Conservation (phyloP, 2,797 vertebrate genomes). For the Acanthornis magna region DNA sequence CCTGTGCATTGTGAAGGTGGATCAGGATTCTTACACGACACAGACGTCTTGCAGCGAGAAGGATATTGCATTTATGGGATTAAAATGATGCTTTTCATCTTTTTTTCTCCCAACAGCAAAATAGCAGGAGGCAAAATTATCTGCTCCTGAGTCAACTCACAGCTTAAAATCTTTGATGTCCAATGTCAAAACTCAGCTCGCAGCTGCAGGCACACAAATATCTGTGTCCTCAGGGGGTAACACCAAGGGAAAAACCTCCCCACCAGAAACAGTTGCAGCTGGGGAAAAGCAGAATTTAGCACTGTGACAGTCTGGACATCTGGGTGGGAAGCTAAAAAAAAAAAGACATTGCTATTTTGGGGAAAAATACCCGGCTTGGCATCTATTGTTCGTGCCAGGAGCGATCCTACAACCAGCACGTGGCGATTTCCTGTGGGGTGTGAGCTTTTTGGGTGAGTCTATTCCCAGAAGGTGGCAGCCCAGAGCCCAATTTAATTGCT, state of each 20-base stretch:
- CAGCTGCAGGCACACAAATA: not conserved
- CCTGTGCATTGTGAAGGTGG: not conserved
- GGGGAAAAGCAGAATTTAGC: not conserved
- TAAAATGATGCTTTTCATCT: not conserved
- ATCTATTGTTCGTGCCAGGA: slow-evolving; percentile 7
- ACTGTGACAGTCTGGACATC: slow-evolving; percentile 31
- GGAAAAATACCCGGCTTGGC: not conserved
- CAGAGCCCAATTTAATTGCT: slow-evolving; percentile 51
- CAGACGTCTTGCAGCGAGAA: not conserved
- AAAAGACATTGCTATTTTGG: not conserved
- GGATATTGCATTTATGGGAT: slow-evolving; percentile 15
- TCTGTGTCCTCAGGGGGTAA: not conserved
- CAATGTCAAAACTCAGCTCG: not conserved
- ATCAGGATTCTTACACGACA: not conserved
- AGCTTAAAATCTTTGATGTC: not conserved
- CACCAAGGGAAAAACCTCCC: not conserved
- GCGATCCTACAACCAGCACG: not conserved
- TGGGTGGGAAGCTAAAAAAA: slow-evolving; percentile 34
- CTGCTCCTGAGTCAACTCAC: not conserved
- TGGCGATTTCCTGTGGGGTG: not conserved
- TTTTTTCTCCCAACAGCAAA: not conserved
- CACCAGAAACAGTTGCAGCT: not conserved
- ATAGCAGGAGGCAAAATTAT: slow-evolving; percentile 23
- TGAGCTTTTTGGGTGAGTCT: not conserved
- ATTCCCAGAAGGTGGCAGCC: slow-evolving; percentile 72